A percentile compares a stretch with the other conserved stretches of the same genome.
Evolutionary conservation across 2,113 vertebrate species (phyloP).

Genomic region (Lichenostomus cassidix): DNA sequence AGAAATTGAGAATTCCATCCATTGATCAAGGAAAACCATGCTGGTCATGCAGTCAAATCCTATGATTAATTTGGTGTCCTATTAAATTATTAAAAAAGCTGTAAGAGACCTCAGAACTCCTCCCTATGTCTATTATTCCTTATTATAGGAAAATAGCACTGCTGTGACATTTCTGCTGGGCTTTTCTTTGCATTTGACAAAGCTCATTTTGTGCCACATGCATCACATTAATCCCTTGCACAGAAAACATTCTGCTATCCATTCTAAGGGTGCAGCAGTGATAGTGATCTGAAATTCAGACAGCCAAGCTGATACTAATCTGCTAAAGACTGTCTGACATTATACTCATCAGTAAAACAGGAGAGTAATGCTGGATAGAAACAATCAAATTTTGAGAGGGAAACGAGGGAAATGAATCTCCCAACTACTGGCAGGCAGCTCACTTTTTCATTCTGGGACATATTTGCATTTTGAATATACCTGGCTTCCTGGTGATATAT

Average conservation of each 20-base stretch:
- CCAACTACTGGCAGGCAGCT: slow-evolving; percentile 11
- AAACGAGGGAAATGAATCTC: slow-evolving; percentile 36
- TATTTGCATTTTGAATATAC: slow-evolving; percentile 38
- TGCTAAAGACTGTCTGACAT: slow-evolving; percentile 7
- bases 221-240: not conserved
- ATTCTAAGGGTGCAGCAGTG: not conserved
- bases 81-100: not conserved
- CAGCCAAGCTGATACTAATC: not conserved
- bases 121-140: not conserved
- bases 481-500: slow-evolving; percentile 30
- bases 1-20: not conserved
- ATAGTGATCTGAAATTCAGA: not conserved
- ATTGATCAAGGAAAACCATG: not conserved
- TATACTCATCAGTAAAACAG: slow-evolving; percentile 15
- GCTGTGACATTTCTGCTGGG: not conserved
- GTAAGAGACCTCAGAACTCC: not conserved
- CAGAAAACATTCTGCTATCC: not conserved
- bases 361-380: slow-evolving; percentile 9
- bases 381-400: slow-evolving; percentile 30
- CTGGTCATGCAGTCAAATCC: not conserved
- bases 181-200: not conserved
- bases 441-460: slow-evolving; percentile 2
- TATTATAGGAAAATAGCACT: not conserved
- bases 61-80: not conserved
- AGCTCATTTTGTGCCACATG: not conserved